These are phyloP conservation scores for Erpetoichthys calabaricus DNA, from an alignment of 2,797 vertebrate species.

Conservation along the genomic window DNA sequence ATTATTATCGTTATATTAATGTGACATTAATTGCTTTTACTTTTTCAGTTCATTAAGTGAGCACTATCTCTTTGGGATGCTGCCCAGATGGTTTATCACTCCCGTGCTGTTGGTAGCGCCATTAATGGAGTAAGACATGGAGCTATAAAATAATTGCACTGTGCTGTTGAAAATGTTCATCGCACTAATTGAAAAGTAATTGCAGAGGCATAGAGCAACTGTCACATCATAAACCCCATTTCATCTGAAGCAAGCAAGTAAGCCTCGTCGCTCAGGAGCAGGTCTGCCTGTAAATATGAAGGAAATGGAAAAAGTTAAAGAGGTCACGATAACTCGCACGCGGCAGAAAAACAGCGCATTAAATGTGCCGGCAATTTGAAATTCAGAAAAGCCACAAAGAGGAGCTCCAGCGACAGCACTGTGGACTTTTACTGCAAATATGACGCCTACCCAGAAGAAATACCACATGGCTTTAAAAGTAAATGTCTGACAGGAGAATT, in stretches of 20 bases:
- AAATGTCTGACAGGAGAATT: too few relatives aligned
- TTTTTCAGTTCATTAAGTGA: slow-evolving; percentile 75
- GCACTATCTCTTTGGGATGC: slow-evolving; percentile 63
- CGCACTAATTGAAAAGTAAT: slow-evolving; percentile 71
- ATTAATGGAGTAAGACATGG: slow-evolving; percentile 67
- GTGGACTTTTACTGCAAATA: too few relatives aligned
- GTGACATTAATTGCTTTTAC: slow-evolving; percentile 76
- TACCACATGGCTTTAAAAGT: too few relatives aligned
- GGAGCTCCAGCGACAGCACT: too few relatives aligned
- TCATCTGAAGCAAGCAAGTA: slow-evolving; percentile 39
- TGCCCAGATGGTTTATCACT: slow-evolving; percentile 69
- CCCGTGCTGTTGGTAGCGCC: slow-evolving; percentile 54
- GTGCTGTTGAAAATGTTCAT: slow-evolving; percentile 62
- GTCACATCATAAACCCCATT: slow-evolving; percentile 51
- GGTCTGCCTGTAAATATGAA: slow-evolving; percentile 27
- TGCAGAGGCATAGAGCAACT: slow-evolving; percentile 62
- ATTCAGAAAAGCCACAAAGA: too few relatives aligned
- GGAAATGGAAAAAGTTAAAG: neutral
- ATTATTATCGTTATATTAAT: slow-evolving; percentile 77
- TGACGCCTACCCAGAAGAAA: too few relatives aligned
- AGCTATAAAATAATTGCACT: slow-evolving; percentile 64
- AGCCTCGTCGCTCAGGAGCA: slow-evolving; percentile 22
- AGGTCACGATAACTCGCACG: neutral
- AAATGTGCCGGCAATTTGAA: too few relatives aligned
- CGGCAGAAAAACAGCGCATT: too few relatives aligned